Conservation (phyloP, 1,140 invertebrate genomes). For the Drosophila sucinea region DNA sequence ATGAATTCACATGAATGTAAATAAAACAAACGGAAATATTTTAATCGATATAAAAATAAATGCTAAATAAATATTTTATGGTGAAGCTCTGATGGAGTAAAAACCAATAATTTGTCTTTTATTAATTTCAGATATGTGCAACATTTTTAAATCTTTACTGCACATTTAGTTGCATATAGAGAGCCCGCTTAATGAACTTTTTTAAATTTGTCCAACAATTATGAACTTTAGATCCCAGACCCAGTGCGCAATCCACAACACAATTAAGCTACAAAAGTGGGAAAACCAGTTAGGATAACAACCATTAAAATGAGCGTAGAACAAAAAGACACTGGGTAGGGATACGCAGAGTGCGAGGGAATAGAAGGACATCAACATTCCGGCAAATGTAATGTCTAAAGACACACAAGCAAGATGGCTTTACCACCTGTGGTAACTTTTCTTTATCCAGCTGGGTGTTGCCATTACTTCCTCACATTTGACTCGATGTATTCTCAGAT, state of each 20-base stretch:
- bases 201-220: constrained; percentile 37
- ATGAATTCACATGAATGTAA: constrained; percentile 70
- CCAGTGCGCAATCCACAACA: neutral
- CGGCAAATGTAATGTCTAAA: constrained; percentile 39
- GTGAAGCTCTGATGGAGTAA: constrained; percentile 62
- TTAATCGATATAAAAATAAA: constrained; percentile 61
- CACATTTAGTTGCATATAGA: constrained; percentile 9
- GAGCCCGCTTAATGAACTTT: neutral
- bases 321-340: constrained; percentile 31
- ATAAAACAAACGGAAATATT: constrained; percentile 69
- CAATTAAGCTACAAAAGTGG: constrained; percentile 57
- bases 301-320: constrained; percentile 51
- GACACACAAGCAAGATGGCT: constrained; percentile 28
- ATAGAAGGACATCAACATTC: constrained; percentile 21
- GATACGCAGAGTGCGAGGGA: constrained; percentile 17
- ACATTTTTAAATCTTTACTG: constrained; percentile 8
- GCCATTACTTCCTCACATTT: constrained; percentile 33
- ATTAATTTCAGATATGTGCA: neutral
- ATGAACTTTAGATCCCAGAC: constrained; percentile 23
- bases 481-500: constrained; percentile 49
- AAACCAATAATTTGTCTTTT: constrained; percentile 12
- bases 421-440: constrained; percentile 34
- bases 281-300: constrained; percentile 38
- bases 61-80: constrained; percentile 57
- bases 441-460: neutral